Evolutionary conservation across 2,888 invertebrate species (phyloP), one percentile per base, ranked within the genome.

Genomic region (Hypercompe scribonia): DNA sequence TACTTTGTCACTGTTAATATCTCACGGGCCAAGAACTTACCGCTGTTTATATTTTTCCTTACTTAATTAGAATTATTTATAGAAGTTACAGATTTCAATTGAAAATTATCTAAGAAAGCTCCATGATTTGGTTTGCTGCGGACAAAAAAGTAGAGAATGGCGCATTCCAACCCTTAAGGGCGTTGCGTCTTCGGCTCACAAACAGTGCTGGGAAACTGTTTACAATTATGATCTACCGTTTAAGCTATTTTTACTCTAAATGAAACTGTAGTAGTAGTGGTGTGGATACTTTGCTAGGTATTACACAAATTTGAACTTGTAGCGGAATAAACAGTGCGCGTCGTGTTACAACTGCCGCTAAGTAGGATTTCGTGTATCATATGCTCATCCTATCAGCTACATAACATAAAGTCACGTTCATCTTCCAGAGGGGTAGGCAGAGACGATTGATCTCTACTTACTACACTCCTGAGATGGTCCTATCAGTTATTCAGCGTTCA

Each of bases 361-460:
- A 84, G 85, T 82, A 84, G 73, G 75, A 71, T 81, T 74, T 39
- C 81, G 70, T 84, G 85, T 84, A 83, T 73, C 77, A 84, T 85
- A 84, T 72, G 81, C 75, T 71, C 81, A 75, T 79, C 72, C 74
- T 78, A 80, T 70, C 78, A 74, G 70, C n/a, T n/a, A n/a, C n/a
- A n/a, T n/a, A n/a, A n/a, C n/a, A n/a, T n/a, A n/a, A n/a, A n/a
- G n/a, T n/a, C n/a, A n/a, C n/a, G n/a, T n/a, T n/a, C n/a, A n/a
- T n/a, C n/a, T n/a, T n/a, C n/a, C n/a, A n/a, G n/a, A n/a, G n/a
- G n/a, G n/a, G n/a, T n/a, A n/a, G n/a, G n/a, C n/a, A n/a, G n/a
- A n/a, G n/a, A n/a, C n/a, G n/a, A n/a, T n/a, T n/a, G n/a, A n/a
- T n/a, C n/a, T n/a, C n/a, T n/a, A n/a, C n/a, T n/a, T n/a, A n/a